Base-by-base conservation (phyloP, 2,113 vertebrate species). In the Malurus melanocephalus region DNA sequence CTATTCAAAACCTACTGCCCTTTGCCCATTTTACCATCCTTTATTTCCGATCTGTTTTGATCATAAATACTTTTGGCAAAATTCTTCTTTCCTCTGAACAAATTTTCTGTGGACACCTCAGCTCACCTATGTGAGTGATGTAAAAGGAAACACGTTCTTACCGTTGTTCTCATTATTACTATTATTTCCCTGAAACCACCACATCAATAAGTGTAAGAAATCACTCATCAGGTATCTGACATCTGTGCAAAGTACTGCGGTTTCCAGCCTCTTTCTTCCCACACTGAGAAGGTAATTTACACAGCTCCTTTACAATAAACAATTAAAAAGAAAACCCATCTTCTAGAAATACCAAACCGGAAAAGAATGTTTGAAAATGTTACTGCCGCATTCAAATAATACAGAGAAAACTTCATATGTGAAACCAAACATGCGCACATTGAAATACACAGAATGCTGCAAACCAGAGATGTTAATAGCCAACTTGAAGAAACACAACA, bases 1-100 rank as follows among this genome's bases (percentile, higher is more conserved):
- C 98, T 98, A 99, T 99, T 99, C 98, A 99, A 94, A 98, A 97
- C 96, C 96, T 71, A 93, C 97, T 98, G 98, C 98, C 98, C 98
- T 98, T 97, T 97, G 96, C 96, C 97, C 98, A 94, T 97, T 97
- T 95, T 96, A 96, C 88, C 89, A 96, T 95, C 92, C 95, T 95
- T 90, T 96, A 93, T 97, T 97, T 97, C 96, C 72, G 87, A 97
- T 97, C 94, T 96, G 76, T 98, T 97, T 97, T 96, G 97, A 99
- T 98, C 97, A 97, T 95, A 97, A 98, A 98, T 95, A 96, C 95
- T 97, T 98, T 96, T 97, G 95, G 96, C 94, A 97, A 98, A 98
- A 97, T 98, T 98, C 96, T 97, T 95, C 95, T 96, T 96, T 80
- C 77, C 65, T 77, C 45, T 71, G 48, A 86, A 75, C 83, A 93